Evolutionary conservation across 92 coral and sea anemone genomes (phyloP).

Genomic region (Micromussa lordhowensis): DNA sequence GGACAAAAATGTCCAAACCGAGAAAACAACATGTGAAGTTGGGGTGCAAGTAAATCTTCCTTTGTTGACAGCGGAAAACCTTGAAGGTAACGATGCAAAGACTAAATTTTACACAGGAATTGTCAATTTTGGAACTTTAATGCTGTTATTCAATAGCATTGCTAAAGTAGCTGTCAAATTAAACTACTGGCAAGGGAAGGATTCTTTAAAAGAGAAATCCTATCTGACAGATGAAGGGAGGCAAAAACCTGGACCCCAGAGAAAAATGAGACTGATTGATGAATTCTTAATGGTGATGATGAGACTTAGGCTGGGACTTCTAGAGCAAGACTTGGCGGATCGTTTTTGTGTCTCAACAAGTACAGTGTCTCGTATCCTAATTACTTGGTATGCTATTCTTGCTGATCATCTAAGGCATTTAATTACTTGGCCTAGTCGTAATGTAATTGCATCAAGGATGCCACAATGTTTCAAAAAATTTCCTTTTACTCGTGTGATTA

Average conservation of each 20-base stretch:
- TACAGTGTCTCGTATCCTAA: slow-evolving; percentile 47
- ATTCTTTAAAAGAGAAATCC: slow-evolving; percentile 26
- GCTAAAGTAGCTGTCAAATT: slow-evolving; percentile 23
- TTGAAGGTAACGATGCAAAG: slow-evolving; percentile 29
- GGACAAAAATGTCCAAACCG: slow-evolving; percentile 8
- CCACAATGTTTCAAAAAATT: slow-evolving; percentile 46
- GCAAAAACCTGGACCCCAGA: slow-evolving; percentile 35
- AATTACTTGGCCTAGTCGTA: slow-evolving; percentile 51
- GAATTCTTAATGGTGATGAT: slow-evolving; percentile 46
- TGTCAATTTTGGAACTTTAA: slow-evolving; percentile 52
- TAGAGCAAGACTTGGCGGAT: slow-evolving; percentile 52
- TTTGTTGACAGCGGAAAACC: slow-evolving; percentile 49
- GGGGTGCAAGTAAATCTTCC: slow-evolving; percentile 47
- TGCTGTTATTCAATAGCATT: slow-evolving; percentile 32
- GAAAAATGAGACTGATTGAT: slow-evolving; percentile 53
- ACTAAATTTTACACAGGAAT: slow-evolving; percentile 58
- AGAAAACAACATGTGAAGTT: neutral
- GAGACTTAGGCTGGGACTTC: slow-evolving; percentile 55
- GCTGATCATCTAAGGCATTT: slow-evolving; percentile 36
- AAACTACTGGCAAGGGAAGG: slow-evolving; percentile 59
- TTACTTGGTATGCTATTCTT: slow-evolving; percentile 55
- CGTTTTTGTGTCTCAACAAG: slow-evolving; percentile 50
- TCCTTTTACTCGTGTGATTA: slow-evolving; percentile 29
- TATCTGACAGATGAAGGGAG: slow-evolving; percentile 36
- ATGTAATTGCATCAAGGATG: neutral